Evolutionary conservation across 2,797 vertebrate species (phyloP), one percentile per base, ranked within the genome.

Genomic region (Silurus aristotelis): DNA sequence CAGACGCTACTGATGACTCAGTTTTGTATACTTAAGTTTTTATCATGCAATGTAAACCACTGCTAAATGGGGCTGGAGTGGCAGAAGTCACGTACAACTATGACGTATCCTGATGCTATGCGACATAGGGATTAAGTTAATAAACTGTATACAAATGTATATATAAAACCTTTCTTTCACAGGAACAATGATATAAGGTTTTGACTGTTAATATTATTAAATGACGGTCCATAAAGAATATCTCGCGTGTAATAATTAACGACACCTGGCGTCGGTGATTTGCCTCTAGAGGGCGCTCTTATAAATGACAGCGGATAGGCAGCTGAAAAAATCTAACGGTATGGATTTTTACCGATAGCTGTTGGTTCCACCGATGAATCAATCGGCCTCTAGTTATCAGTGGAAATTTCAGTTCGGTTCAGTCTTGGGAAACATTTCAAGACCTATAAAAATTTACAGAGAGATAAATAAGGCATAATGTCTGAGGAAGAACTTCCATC

Each of bases 11-110:
- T 38, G 22, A 72, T 68, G 84, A 85, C 78, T 73, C 72, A 20
- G 80, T 83, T 48, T 27, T 78, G 84, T 78, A 73, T 80, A 82
- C 71, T 73, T 73, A 6, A 38, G 66, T 55, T 68, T 68, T 55
- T 73, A 67, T 79, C 46, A 58, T 56, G 68, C 67, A 58, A 86
- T 71, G 73, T 88, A 88, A 88, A 85, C 83, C 10, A 67, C 55
- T n/a, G 38, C 70, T 83, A 79, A 84, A 73, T 66, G 55, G 38
- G 66, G 43, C 43, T 14, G 43, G 64, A 61, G 17, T 27, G 17
- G 7, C 5, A 15, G 70, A 1, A 19, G 72, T 25, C 43, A 58
- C 15, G 6, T 31, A 61, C 25, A 75, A 14, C 56, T 77, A 38
- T 15, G 20, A 9, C 7, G 20, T 27, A n/a, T 19, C 20, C 43